Base-by-base conservation (phyloP, 1,140 invertebrate species). In the Leptinotarsa defecta region DNA sequence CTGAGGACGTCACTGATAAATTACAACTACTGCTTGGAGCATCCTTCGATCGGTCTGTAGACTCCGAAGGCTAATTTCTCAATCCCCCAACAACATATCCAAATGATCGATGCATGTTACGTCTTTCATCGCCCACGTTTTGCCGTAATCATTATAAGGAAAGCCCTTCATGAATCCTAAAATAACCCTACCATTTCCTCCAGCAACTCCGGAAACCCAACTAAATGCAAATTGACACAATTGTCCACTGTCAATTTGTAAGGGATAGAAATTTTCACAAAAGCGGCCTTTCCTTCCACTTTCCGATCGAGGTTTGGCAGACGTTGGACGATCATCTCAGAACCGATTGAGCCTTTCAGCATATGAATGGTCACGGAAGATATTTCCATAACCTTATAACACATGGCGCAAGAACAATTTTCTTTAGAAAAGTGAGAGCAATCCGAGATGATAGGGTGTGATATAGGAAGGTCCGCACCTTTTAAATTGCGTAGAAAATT, bases 401-500 rank as follows among this genome's bases (percentile, higher is more conserved):
- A 27, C 70, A 72, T 72, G 27, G 57, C 20, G 49, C 24, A 62
- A 24, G 52, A 72, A 48, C 70, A 62, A 24, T 72, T 63, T 72
- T 72, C 70, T 52, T 62, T 72, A 62, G 61, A 72, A 72, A 62
- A 72, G 34, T 72, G 70, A 63, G 52, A 72, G 70, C 70, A 72
- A 72, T 72, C 20, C 57, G n/a, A 61, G 70, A 72, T 62, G 48
- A 72, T 72, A n/a, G 68, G 27, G 27, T 70, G 49, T 70, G 70
- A 72, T 62, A 72, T 72, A 72, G 70, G 57, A 63, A 22, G 70
- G 57, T 72, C 19, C 52, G 61, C 52, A 62, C 20, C 24, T 62
- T 61, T 72, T n/a, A 72, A 72, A 72, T 62, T 72, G 70, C 20
- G 49, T 48, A 43, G 70, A 72, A 72, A 72, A 72, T 72, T 72